A percentile compares a stretch with the other conserved stretches of the same genome.
phyloP scores from a whole-genome alignment of 2,888 invertebrate genomes.

The Subacronicta megacephala region DNA sequence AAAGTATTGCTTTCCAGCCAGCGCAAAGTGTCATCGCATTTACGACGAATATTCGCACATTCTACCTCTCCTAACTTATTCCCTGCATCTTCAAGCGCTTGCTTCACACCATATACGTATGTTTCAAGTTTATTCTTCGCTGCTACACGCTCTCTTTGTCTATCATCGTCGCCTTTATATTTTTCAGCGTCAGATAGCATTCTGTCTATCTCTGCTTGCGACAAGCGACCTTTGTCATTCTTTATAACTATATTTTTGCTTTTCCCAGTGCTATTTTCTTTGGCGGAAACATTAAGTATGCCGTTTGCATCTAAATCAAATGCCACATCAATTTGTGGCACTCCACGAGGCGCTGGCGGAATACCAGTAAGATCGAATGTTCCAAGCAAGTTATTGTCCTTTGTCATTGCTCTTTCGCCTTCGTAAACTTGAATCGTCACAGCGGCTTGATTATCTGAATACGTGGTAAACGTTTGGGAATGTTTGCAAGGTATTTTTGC shows the following conservation, averaged over 20 bases:
- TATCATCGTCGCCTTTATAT: constrained; percentile 92
- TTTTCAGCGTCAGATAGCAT: constrained; percentile 94
- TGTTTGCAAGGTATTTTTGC: constrained; percentile 92
- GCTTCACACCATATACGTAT: constrained; percentile 92
- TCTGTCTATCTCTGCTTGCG: constrained; percentile 95
- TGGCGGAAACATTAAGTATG: constrained; percentile 95
- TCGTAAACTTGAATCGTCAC: constrained; percentile 93
- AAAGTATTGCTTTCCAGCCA: constrained; percentile 92
- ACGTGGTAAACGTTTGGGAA: constrained; percentile 93
- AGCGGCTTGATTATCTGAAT: constrained; percentile 94
- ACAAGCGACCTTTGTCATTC: constrained; percentile 94
- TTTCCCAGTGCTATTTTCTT: constrained; percentile 91
- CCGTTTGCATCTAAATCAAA: constrained; percentile 94
- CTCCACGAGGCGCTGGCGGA: constrained; percentile 91
- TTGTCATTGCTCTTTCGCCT: constrained; percentile 94
- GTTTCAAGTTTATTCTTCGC: constrained; percentile 93
- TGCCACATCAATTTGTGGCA: constrained; percentile 92
- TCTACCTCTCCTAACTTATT: constrained; percentile 90
- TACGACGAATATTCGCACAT: constrained; percentile 82
- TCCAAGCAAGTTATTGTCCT: constrained; percentile 92
- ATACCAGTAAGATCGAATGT: constrained; percentile 91
- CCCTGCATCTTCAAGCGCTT: constrained; percentile 90
- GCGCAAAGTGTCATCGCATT: constrained; percentile 89
- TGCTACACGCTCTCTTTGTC: constrained; percentile 90
- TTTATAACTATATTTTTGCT: constrained; percentile 94